phyloP scores from a whole-genome alignment of 2,113 vertebrate genomes.

The Astur gentilis region DNA sequence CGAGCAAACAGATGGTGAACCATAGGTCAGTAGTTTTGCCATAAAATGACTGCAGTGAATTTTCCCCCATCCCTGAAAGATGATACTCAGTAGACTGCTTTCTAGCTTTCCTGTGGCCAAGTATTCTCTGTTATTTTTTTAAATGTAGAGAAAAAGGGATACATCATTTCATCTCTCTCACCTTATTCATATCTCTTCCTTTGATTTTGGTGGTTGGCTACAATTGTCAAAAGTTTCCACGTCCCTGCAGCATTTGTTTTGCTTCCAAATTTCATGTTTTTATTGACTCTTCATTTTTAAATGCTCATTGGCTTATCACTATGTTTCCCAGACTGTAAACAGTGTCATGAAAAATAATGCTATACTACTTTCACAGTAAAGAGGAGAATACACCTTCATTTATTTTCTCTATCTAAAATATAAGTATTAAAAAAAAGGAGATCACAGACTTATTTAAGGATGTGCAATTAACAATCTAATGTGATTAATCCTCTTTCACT shows the following conservation, averaged over 20 bases:
- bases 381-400: background rate
- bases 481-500: slow-evolving; percentile 5
- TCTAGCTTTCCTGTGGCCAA: background rate
- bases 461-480: background rate
- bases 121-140: background rate
- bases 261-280: background rate
- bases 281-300: background rate
- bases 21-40: background rate
- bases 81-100: background rate
- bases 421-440: background rate
- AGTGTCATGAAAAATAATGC: background rate
- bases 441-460: slow-evolving; percentile 14
- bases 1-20: background rate
- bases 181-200: background rate
- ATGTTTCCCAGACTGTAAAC: background rate
- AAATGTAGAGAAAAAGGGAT: background rate
- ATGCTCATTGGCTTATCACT: background rate
- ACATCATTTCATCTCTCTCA: background rate
- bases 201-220: background rate
- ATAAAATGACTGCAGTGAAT: background rate
- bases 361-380: background rate
- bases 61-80: background rate
- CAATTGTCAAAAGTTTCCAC: background rate
- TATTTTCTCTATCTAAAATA: background rate
- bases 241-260: background rate